Base-by-base conservation (phyloP, 1,140 invertebrate species). In the Probaryconus sp. region DNA sequence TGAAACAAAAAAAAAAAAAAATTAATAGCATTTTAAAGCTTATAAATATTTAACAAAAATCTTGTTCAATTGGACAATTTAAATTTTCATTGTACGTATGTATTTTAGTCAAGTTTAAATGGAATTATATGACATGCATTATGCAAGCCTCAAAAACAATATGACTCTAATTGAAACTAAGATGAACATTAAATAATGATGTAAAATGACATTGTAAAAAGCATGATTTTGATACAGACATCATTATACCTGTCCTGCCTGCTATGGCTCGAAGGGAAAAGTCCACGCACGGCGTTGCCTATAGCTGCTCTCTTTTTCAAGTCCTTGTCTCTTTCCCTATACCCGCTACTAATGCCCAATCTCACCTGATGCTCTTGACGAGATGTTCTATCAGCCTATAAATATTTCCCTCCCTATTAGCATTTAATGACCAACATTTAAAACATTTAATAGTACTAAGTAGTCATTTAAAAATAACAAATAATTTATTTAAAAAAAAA, bases 191-290 rank as follows among this genome's bases (percentile, higher is more conserved):
- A 71, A 65, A 61, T 24, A 78, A 63, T 58, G 30, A 70, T 79
- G 75, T n/a, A 63, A 77, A 79, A 79, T 85, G 83, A 79, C 73
- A 83, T 81, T 86, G 80, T 86, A 87, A 86, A 53, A 87, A 87
- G 86, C 86, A 85, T 87, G 85, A 86, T 83, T 85, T 87, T 85
- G 86, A 87, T 87, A 87, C 85, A 84, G 86, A 87, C 86, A 87
- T 87, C 85, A 85, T 87, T 87, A 86, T 87, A 87, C 86, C 86
- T 87, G 86, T 87, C 86, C 86, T 87, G 86, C 84, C 85, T 87
- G 78, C 79, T 83, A 81, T 87, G 84, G 86, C 85, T 79, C 82
- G 85, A 87, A 81, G 86, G 83, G 76, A 87, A 84, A 76, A 87
- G 71, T 78, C 86, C 85, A 58, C 85, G 84, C 85, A 87, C 86